Base-by-base conservation (phyloP, 37 sponge, comb jelly and placozoan species). In the Chondrosia reniformis region DNA sequence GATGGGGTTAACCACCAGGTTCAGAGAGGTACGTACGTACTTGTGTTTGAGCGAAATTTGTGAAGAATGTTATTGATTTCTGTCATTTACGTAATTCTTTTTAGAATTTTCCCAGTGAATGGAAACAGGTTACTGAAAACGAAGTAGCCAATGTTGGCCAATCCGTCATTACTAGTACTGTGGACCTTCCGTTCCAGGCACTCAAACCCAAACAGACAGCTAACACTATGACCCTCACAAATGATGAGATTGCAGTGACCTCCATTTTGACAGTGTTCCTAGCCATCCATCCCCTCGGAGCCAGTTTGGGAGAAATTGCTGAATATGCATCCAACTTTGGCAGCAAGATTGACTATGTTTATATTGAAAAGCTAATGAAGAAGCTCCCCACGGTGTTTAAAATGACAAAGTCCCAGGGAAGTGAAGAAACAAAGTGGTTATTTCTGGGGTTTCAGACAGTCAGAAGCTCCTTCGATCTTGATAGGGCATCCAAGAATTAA, bases 241-340 rank as follows among this genome's bases (percentile, higher is more conserved):
- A 91, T 24, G 54, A 67, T 36, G 92, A 91, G 46, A 80, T 91
- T 24, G 88, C 92, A 34, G 81, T 91, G 10, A 69, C 75, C 28
- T 41, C 88, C 0, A 88, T 91, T 10, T 42, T 91, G 31, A 78
- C 84, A 55, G 79, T 85, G 30, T 91, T 87, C 36, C 85, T 91
- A 40, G 83, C 92, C n/a, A 88, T 91, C 15, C 87, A 91, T 61
- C 92, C 92, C 1, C 76, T 91, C 17, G 92, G 92, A 21, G 92
- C 92, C 64, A 75, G 85, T 30, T 42, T 91, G 1, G 84, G 73
- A 17, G 84, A 84, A 24, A 91, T 91, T 22, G 73, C 84, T 13
- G 78, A 59, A 6, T 91, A 91, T 78, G 87, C 87, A 74, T 54
- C 67, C 33, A 62, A 42, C 42, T 87, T 86, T 65, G 84, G 87